Conservation (phyloP, 2,888 invertebrate species). For the Chalcis sispes region DNA sequence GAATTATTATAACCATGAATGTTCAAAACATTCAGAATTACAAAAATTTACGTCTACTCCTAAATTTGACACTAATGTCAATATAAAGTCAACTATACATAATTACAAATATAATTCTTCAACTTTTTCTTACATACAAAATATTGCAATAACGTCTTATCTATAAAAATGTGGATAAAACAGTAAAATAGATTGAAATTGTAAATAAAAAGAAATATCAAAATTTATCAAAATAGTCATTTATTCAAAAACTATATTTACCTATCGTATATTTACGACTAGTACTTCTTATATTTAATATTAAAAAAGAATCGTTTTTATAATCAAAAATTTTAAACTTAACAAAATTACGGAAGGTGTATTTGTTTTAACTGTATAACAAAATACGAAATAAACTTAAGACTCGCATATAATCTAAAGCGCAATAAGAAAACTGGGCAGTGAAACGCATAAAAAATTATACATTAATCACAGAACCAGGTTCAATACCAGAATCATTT, state of each 20-base stretch:
- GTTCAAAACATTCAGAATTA: slow-evolving; percentile 33
- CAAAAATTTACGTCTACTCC: slow-evolving; percentile 16
- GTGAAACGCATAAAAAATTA: slow-evolving; percentile 49
- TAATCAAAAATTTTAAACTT: slow-evolving; percentile 54
- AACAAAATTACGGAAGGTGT: slow-evolving; percentile 42
- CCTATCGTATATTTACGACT: slow-evolving; percentile 56
- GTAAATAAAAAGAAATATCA: slow-evolving; percentile 13
- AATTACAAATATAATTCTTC: slow-evolving; percentile 26
- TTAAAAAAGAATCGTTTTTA: slow-evolving; percentile 54
- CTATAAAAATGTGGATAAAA: slow-evolving; percentile 7
- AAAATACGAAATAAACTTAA: slow-evolving; percentile 50
- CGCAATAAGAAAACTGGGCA: slow-evolving; percentile 37
- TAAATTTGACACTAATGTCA: slow-evolving; percentile 9
- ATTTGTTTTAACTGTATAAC: slow-evolving; percentile 44
- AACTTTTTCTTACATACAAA: slow-evolving; percentile 27
- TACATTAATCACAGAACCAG: slow-evolving; percentile 43
- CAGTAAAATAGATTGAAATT: neutral
- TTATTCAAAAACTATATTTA: slow-evolving; percentile 58
- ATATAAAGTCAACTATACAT: neutral
- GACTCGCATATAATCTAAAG: slow-evolving; percentile 29
- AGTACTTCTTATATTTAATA: slow-evolving; percentile 44
- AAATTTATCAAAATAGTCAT: slow-evolving; percentile 57
- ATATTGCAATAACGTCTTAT: slow-evolving; percentile 24
- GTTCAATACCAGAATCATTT: slow-evolving; percentile 53
- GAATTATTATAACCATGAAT: slow-evolving; percentile 65